Percentiles rank a stretch among this genome's conserved stretches.
Evolutionary conservation across 2,888 invertebrate genomes (phyloP).

Genomic region (Aporophyla lueneburgensis): DNA sequence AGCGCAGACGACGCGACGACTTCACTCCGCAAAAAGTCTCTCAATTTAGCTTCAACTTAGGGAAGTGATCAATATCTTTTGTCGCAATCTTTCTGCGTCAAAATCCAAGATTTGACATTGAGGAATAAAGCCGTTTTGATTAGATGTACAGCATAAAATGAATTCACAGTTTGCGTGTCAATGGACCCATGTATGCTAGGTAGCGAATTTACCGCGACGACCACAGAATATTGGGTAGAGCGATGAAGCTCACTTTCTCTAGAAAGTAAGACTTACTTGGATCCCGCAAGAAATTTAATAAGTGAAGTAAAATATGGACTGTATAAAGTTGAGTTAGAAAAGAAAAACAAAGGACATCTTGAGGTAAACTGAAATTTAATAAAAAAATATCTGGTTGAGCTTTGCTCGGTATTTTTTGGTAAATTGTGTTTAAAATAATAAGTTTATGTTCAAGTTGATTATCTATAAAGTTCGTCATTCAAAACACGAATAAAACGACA

Average conservation of each 20-base stretch:
- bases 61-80: constrained; percentile 58
- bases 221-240: constrained; percentile 56
- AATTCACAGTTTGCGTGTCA: constrained; percentile 53
- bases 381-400: too few relatives aligned
- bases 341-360: constrained; percentile 33
- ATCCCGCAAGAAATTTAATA: constrained; percentile 58
- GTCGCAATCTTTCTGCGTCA: constrained; percentile 36
- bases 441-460: too few relatives aligned
- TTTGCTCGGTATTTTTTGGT: too few relatives aligned
- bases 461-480: too few relatives aligned
- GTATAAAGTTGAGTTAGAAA: constrained; percentile 35
- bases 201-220: constrained; percentile 58
- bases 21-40: constrained; percentile 58
- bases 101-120: constrained; percentile 25
- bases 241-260: constrained; percentile 45
- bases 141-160: constrained; percentile 49
- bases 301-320: constrained; percentile 28
- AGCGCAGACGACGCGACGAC: constrained; percentile 61
- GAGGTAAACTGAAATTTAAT: not conserved
- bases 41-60: constrained; percentile 52
- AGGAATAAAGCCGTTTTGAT: constrained; percentile 17
- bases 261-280: constrained; percentile 40
- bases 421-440: too few relatives aligned
- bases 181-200: constrained; percentile 55
- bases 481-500: too few relatives aligned